phyloP scores from a whole-genome alignment of 2,888 invertebrate species.

The Apotomis betuletana region DNA sequence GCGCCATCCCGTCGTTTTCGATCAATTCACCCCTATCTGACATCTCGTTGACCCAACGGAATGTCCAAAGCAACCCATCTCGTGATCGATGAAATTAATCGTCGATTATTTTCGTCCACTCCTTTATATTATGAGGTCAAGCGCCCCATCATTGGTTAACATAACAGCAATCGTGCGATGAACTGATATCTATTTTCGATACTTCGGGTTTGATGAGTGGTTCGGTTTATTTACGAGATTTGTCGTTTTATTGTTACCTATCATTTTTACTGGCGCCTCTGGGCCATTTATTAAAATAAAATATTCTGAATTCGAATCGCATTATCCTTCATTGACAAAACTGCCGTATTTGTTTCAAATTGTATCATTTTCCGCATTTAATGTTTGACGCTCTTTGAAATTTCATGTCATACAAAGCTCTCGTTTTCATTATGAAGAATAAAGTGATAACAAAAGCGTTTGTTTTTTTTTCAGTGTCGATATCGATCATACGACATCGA shows the following conservation, averaged over 20 bases:
- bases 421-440: no score
- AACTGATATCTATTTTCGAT: constrained; percentile 35
- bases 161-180: constrained; percentile 38
- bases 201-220: constrained; percentile 6
- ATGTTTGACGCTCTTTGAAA: no score
- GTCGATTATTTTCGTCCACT: constrained; percentile 62
- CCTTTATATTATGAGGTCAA: constrained; percentile 54
- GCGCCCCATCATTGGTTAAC: constrained; percentile 45
- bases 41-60: constrained; percentile 21
- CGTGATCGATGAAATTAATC: constrained; percentile 65
- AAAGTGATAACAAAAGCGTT: no score
- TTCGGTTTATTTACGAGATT: constrained; percentile 1
- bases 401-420: no score
- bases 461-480: no score
- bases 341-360: no score
- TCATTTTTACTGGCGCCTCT: neutral
- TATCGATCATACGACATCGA: no score
- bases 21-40: constrained; percentile 19
- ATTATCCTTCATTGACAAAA: no score
- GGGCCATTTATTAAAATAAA: neutral
- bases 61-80: constrained; percentile 44
- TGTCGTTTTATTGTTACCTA: constrained; percentile 8
- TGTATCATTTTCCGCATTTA: no score
- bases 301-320: no score
- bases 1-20: constrained; percentile 1